A percentile compares a stretch with the other conserved stretches of the same genome.
Evolutionary conservation across 1,140 invertebrate genomes (phyloP).

Genomic region (Saccostrea cuccullata): DNA sequence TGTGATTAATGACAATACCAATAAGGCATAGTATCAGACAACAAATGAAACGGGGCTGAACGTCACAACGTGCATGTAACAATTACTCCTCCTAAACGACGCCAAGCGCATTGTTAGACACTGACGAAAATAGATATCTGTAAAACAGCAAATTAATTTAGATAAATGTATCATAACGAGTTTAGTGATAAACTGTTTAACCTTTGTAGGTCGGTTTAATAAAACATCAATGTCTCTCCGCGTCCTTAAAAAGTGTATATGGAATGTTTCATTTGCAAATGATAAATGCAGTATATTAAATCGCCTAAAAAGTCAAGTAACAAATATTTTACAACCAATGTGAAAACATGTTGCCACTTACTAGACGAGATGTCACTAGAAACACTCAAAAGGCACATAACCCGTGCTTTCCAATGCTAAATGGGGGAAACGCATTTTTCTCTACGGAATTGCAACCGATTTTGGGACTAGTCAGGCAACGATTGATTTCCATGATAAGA

Average conservation of each 20-base stretch:
- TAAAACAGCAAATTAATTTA: neutral
- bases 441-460: too few relatives aligned
- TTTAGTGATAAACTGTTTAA: conserved; percentile 13
- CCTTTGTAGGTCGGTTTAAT: neutral
- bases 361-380: too few relatives aligned
- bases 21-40: neutral
- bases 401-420: too few relatives aligned
- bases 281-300: too few relatives aligned
- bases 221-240: neutral
- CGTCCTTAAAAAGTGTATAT: neutral
- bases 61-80: neutral
- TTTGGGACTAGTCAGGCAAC: too few relatives aligned
- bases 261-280: too few relatives aligned
- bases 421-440: too few relatives aligned
- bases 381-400: too few relatives aligned
- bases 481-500: too few relatives aligned
- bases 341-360: too few relatives aligned
- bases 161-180: conserved; percentile 24
- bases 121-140: neutral
- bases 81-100: neutral
- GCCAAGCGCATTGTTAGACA: neutral
- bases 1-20: conserved; percentile 8
- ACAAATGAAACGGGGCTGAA: neutral
- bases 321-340: too few relatives aligned
- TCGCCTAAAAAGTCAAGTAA: too few relatives aligned